These are phyloP conservation scores for Ochotona princeps DNA, from an alignment of 2,113 vertebrate species.

Conservation along the genomic window DNA sequence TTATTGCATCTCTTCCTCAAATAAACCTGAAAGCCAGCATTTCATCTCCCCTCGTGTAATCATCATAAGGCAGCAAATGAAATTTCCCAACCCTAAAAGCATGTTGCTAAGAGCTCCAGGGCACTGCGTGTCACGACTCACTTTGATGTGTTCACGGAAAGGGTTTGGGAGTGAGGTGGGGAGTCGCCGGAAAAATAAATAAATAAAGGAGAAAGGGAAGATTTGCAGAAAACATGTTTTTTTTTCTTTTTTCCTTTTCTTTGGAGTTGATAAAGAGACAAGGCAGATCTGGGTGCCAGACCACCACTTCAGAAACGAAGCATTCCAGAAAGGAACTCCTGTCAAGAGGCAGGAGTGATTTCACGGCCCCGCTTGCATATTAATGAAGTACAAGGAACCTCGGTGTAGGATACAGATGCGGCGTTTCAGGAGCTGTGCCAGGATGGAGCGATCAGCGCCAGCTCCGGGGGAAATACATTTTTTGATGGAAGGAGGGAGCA, in stretches of 20 bases:
- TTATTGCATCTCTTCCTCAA: slow-evolving; percentile 86
- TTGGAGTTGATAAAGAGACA: slow-evolving; percentile 73
- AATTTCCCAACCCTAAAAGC: slow-evolving; percentile 88
- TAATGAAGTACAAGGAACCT: slow-evolving; percentile 79
- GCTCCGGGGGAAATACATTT: slow-evolving; percentile 74
- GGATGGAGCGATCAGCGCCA: slow-evolving; percentile 66
- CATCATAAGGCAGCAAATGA: slow-evolving; percentile 87
- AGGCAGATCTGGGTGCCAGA: slow-evolving; percentile 65
- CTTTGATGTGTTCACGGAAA: slow-evolving; percentile 85
- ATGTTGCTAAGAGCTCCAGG: slow-evolving; percentile 86
- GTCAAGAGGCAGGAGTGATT: slow-evolving; percentile 74
- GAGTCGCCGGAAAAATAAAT: slow-evolving; percentile 53
- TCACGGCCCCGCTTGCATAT: slow-evolving; percentile 74
- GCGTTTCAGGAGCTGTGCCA: slow-evolving; percentile 67
- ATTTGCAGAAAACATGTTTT: slow-evolving; percentile 74
- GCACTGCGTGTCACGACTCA: slow-evolving; percentile 82
- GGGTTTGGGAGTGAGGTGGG: slow-evolving; percentile 48
- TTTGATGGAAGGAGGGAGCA: slow-evolving; percentile 68
- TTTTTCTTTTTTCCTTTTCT: slow-evolving; percentile 20
- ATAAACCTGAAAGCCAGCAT: slow-evolving; percentile 86
- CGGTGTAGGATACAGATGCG: slow-evolving; percentile 66
- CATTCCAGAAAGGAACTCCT: slow-evolving; percentile 76
- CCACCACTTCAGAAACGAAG: slow-evolving; percentile 67
- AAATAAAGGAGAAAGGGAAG: slow-evolving; percentile 35
- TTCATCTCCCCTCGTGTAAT: slow-evolving; percentile 86